A percentile compares a stretch with the other conserved stretches of the same genome.
Evolutionary conservation across 2,888 invertebrate species (phyloP).

Genomic region (Apodemia zela): DNA sequence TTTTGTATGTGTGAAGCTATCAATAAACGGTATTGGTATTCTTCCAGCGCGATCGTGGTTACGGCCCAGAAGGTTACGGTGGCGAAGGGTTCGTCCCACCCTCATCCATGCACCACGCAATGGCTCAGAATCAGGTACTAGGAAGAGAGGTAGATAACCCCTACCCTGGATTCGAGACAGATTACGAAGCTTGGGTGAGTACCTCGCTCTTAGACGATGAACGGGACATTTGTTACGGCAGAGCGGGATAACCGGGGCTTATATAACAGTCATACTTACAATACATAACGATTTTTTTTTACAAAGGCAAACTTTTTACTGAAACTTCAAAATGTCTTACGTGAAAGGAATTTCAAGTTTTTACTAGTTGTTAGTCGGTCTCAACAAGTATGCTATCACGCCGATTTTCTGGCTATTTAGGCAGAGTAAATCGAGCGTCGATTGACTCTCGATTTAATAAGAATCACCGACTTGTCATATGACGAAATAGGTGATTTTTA

Average conservation of each 20-base stretch:
- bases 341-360: not conserved
- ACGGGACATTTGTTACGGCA: slow-evolving; percentile 14
- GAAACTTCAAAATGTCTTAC: not conserved
- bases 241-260: slow-evolving; percentile 3
- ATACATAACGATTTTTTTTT: not conserved
- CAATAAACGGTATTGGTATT: not conserved
- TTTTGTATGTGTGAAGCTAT: too few relatives aligned
- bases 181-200: slow-evolving; percentile 17
- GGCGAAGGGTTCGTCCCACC: slow-evolving; percentile 70
- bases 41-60: slow-evolving; percentile 65
- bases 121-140: slow-evolving; percentile 69
- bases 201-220: slow-evolving; percentile 4
- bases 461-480: too few relatives aligned
- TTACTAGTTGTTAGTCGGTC: too few relatives aligned
- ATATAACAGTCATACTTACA: not conserved
- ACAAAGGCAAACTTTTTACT: not conserved
- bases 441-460: too few relatives aligned
- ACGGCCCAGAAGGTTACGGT: slow-evolving; percentile 69
- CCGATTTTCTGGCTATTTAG: too few relatives aligned
- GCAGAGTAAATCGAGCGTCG: too few relatives aligned
- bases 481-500: too few relatives aligned
- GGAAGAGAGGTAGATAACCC: slow-evolving; percentile 16
- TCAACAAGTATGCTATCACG: too few relatives aligned
- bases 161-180: slow-evolving; percentile 13
- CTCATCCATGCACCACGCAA: slow-evolving; percentile 73